Conservation (phyloP, 2,888 invertebrate species). For the Eurytoma californica region DNA sequence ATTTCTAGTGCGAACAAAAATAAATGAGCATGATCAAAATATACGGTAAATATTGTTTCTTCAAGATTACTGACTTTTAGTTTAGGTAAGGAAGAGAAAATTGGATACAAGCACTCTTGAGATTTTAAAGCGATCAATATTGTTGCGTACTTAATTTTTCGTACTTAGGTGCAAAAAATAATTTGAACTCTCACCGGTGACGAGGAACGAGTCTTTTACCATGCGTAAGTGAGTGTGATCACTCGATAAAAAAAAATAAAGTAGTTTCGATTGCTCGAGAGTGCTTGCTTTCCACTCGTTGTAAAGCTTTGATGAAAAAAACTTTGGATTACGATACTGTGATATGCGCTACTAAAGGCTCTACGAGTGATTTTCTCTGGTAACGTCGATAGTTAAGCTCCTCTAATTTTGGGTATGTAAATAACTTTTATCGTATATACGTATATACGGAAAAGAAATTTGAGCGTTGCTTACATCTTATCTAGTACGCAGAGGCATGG, state of each 20-base stretch:
- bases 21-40: constrained; percentile 52
- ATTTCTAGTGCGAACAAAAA: constrained; percentile 23
- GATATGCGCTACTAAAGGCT: constrained; percentile 73
- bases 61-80: constrained; percentile 30
- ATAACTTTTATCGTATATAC: constrained; percentile 57
- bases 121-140: constrained; percentile 8
- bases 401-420: constrained; percentile 57
- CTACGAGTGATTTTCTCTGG: constrained; percentile 59
- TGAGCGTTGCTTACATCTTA: neutral
- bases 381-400: constrained; percentile 56
- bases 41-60: neutral
- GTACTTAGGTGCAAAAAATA: neutral
- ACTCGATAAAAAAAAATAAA: neutral
- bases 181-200: constrained; percentile 3
- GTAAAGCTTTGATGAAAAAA: constrained; percentile 45
- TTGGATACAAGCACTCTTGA: constrained; percentile 38
- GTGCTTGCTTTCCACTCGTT: constrained; percentile 42
- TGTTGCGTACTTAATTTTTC: constrained; percentile 39
- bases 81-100: constrained; percentile 10
- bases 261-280: constrained; percentile 14
- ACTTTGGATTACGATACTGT: constrained; percentile 67
- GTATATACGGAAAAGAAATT: constrained; percentile 38
- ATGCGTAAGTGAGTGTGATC: constrained; percentile 6
- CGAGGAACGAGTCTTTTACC: neutral
- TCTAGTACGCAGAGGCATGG: constrained; percentile 8